Base-by-base conservation (phyloP, 2,888 invertebrate genomes). In the Pollenia amentaria region DNA sequence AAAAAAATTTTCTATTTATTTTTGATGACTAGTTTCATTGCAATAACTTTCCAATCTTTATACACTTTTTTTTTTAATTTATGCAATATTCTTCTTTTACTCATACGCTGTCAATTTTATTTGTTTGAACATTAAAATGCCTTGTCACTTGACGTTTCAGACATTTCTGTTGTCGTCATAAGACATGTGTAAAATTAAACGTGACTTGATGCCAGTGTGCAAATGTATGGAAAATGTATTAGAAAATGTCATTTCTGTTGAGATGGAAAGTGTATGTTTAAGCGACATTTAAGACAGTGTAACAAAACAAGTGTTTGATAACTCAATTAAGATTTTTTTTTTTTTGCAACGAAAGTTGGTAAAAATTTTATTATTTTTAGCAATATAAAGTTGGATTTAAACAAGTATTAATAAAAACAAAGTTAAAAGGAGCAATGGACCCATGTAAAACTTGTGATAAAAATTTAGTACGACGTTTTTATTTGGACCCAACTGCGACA, bases 101-200 rank as follows among this genome's bases (percentile, higher is more conserved):
- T 60, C 60, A 60, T 38, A 29, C 21, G 3, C 46, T 73, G 72
- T 72, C 72, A 57, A 44, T 57, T 9, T 65, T 42, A 16, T 55
- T 44, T 77, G 65, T 44, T 6, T 51, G 21, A 42, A 11, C 16
- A 64, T 53, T 42, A 64, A 76, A 44, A 14, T 51, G 21, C 7
- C 44, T 73, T 60, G 60, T 62, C 73, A 46, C 9, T 29, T 73
- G 48, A 16, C 60, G 42, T 21, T 1, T 46, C n/a, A 14, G 65
- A 67, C 48, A 67, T 12, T 51, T n/a, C 51, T 4, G 46, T 14
- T 38, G 11, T 21, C 18, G 70, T 65, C 48, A 40, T 11, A 29
- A 40, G 70, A 53, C 80, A 72, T 72, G 64, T 72, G 55, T 46
- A 77, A 77, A 64, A 72, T 53, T 46, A 72, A 72, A 72, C 64